Base-by-base conservation (phyloP, 2,797 vertebrate genomes). In the Clamator glandarius region DNA sequence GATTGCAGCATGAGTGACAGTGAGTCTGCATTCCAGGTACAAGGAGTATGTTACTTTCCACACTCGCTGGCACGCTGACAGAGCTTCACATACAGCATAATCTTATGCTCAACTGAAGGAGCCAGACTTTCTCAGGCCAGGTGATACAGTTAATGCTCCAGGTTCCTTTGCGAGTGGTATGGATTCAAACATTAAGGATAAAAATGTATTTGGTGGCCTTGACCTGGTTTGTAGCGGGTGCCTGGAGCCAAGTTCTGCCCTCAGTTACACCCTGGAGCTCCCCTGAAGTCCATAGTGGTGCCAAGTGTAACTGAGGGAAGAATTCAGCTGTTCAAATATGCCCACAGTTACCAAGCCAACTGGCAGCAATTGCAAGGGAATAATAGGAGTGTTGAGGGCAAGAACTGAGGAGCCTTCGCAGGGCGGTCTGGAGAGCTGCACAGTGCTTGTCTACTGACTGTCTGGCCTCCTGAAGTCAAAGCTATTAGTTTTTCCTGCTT, bases 301-400 rank as follows among this genome's bases (percentile, higher is more conserved):
- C 95, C 96, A 96, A 97, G 83, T 29, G 95, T 90, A 96, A 94
- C 93, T 92, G 95, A 94, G 95, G 89, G 93, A 91, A 90, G 89
- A 93, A 96, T 95, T 96, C 84, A 90, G 92, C 95, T 91, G 87
- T 80, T 93, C 90, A 95, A 95, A 88, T 90, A 90, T 50, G 84
- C 26, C 85, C 83, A 3, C 33, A 90, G 91, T 94, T 91, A n/a
- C 92, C 88, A 74, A 70, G 93, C 95, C 96, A 96, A 74, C 93
- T 96, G 93, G 95, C 95, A 96, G 87, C 57, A 64, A 79, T 55
- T 74, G 85, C 85, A 59, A 70, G 35, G 87, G 83, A 96, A 95
- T 95, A 93, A 94, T 93, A n/a, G 95, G 39, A 93, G 92, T 94
- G 95, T 75, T 96, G 96, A 97, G 95, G 94, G 92, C 83, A 91